Conservation (phyloP, 2,113 vertebrate genomes). For the Barnardius zonarius region DNA sequence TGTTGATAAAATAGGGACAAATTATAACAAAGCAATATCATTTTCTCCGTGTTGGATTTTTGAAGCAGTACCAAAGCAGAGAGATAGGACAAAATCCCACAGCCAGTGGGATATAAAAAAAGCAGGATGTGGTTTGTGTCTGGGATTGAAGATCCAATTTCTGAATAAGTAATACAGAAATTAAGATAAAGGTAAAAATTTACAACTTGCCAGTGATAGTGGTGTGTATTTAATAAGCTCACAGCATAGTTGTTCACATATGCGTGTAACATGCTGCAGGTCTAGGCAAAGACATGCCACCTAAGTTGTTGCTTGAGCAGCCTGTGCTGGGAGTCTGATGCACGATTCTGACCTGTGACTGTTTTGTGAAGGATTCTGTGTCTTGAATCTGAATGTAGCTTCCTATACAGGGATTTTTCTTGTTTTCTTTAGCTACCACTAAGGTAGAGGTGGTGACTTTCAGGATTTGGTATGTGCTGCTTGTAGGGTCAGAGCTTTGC, state of each 20-base stretch:
- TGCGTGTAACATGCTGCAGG: not conserved
- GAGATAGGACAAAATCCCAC: not conserved
- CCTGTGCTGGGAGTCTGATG: not conserved
- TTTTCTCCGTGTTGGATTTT: not conserved
- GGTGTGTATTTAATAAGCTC: not conserved
- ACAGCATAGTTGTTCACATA: not conserved
- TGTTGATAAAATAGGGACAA: constrained; percentile 11
- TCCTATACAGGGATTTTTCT: not conserved
- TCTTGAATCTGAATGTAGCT: not conserved
- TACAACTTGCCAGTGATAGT: not conserved
- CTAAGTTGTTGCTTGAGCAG: not conserved
- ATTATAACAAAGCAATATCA: not conserved
- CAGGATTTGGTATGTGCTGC: not conserved
- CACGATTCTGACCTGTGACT: not conserved
- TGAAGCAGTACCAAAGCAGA: not conserved
- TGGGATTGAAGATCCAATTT: not conserved
- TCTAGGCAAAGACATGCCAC: not conserved
- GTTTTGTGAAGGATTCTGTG: not conserved
- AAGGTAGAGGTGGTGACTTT: not conserved
- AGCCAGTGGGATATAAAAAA: not conserved
- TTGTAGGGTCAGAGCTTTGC: not conserved
- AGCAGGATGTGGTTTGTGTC: not conserved
- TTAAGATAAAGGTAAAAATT: not conserved
- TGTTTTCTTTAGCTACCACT: not conserved
- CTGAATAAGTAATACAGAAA: not conserved